Evolutionary conservation across 2,113 vertebrate species (phyloP).

Genomic region (Scopus umbretta): DNA sequence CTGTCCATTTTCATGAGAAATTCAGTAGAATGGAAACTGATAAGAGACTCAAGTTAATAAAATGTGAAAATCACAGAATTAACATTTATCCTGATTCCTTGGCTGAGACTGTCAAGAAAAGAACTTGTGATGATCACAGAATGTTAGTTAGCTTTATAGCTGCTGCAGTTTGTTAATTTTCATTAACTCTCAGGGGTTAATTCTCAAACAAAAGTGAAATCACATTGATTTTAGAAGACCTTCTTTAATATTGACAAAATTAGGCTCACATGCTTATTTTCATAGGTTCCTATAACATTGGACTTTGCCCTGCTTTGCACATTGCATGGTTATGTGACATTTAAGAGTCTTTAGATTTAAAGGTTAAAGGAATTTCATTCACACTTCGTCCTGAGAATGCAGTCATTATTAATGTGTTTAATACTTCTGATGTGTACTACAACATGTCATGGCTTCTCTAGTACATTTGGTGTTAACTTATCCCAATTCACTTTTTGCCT

Average conservation of each 20-base stretch:
- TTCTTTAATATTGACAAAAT: not conserved
- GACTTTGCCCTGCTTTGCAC: not conserved
- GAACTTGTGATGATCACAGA: constrained; percentile 20
- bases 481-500: not conserved
- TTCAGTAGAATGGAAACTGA: not conserved
- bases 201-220: not conserved
- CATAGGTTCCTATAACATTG: not conserved
- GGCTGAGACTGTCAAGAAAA: not conserved
- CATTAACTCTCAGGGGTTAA: not conserved
- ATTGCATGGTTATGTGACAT: not conserved
- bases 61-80: constrained; percentile 55
- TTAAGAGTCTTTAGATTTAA: not conserved
- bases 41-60: constrained; percentile 25
- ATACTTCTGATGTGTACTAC: not conserved
- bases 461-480: not conserved
- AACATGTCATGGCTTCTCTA: not conserved
- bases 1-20: constrained; percentile 20
- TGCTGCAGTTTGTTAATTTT: not conserved
- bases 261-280: not conserved
- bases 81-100: constrained; percentile 32
- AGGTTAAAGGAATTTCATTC: not conserved
- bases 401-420: not conserved
- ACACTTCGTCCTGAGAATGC: not conserved
- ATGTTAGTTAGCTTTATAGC: not conserved
- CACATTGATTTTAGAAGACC: not conserved